A percentile compares a stretch with the other conserved stretches of the same genome.
Evolutionary conservation across 35 echinoderm and acorn worm genomes (phyloP).

Genomic region (Stichopus chloronotus): DNA sequence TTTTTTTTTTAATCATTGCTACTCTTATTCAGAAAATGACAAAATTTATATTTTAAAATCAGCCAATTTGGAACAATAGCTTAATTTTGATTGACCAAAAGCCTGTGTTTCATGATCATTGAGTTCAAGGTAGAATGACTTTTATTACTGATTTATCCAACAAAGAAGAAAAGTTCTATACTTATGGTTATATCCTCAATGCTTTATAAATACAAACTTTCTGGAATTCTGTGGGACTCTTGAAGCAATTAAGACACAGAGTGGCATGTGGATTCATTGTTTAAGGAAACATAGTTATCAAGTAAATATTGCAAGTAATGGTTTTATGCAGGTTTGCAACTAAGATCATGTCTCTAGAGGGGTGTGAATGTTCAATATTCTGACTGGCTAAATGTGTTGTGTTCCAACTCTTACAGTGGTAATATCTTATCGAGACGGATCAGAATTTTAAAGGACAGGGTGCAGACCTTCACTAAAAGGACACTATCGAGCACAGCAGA

Average conservation of each 20-base stretch:
- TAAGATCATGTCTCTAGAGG: no score
- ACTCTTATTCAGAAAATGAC: background rate
- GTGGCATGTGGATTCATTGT: background rate
- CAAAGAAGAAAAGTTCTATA: conserved; percentile 1
- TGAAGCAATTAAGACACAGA: background rate
- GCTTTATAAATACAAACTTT: background rate
- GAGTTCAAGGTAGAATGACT: background rate
- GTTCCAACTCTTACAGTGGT: no score
- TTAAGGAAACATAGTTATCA: background rate
- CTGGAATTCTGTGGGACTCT: background rate
- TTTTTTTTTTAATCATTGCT: conserved; percentile 2
- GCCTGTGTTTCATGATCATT: background rate
- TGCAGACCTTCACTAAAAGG: no score
- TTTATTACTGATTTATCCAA: background rate
- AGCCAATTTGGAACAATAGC: background rate
- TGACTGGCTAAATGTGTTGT: no score
- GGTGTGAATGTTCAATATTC: no score
- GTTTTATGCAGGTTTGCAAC: background rate
- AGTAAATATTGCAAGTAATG: background rate
- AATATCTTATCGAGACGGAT: no score
- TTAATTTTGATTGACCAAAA: conserved; percentile 1
- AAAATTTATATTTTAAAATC: background rate
- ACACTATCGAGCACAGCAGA: no score
- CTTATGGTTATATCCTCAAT: conserved; percentile 12
- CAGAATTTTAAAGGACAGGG: no score